These are phyloP conservation scores for Emmelina monodactyla DNA, from an alignment of 2,888 invertebrate species.

Conservation along the genomic window DNA sequence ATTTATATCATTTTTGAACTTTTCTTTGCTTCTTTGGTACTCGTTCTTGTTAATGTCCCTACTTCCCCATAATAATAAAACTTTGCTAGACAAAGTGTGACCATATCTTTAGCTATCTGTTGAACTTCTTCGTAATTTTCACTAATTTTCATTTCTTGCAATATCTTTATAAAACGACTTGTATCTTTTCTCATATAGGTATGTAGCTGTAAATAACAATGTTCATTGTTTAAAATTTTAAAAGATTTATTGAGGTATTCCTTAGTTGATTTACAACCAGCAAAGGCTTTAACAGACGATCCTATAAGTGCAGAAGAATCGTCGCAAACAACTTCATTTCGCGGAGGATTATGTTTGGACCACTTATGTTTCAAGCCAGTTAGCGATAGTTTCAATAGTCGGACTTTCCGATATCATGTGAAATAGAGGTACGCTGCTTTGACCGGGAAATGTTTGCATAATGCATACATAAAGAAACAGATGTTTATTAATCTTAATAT, in stretches of 20 bases:
- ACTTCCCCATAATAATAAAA: no score
- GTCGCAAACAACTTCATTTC: no score
- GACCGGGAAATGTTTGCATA: neutral
- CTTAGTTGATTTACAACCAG: neutral
- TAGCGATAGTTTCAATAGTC: neutral
- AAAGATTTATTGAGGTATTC: neutral
- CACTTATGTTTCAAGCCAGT: neutral
- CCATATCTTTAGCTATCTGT: no score
- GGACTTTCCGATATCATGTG: neutral
- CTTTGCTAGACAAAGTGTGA: no score
- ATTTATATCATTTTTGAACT: no score
- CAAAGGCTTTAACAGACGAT: neutral
- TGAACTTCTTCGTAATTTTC: neutral
- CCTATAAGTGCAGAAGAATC: neutral
- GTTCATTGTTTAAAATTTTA: neutral
- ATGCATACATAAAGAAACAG: neutral
- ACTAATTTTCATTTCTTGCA: neutral
- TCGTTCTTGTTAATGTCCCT: no score
- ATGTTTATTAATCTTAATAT: neutral
- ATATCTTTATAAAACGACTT: neutral
- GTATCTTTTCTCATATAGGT: neutral
- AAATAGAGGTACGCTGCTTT: neutral
- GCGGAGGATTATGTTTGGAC: neutral
- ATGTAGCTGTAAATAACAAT: neutral
- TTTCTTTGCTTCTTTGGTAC: no score